These are phyloP conservation scores for Papilio demoleus DNA, from an alignment of 2,888 invertebrate genomes.

Conservation along the genomic window DNA sequence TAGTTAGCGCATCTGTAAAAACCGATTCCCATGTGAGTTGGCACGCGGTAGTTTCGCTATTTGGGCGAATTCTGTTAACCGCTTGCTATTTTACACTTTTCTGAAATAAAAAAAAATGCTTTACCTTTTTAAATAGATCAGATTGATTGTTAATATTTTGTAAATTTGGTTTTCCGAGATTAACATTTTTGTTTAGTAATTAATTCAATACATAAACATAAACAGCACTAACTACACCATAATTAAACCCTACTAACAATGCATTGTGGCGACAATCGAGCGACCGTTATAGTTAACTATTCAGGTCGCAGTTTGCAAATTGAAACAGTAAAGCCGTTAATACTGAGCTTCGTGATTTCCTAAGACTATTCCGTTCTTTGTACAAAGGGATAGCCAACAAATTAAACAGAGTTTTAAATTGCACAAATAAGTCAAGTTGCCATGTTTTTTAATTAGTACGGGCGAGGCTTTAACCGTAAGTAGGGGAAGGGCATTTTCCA, in stretches of 20 bases:
- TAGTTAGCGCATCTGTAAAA: too few relatives aligned
- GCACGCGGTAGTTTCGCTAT: too few relatives aligned
- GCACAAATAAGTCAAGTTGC: background rate
- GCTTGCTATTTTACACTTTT: too few relatives aligned
- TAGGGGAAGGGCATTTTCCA: background rate
- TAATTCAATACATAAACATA: background rate
- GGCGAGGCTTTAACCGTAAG: background rate
- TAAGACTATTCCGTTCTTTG: background rate
- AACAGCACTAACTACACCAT: background rate
- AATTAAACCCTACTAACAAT: background rate
- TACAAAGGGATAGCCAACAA: background rate
- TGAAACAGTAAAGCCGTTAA: conserved; percentile 14
- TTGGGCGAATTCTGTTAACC: too few relatives aligned
- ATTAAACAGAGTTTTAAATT: background rate
- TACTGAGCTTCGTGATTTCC: conserved; percentile 14
- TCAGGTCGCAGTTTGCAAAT: conserved; percentile 17
- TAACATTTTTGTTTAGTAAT: too few relatives aligned
- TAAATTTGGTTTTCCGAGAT: too few relatives aligned
- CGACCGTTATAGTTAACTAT: conserved; percentile 2
- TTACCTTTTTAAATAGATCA: too few relatives aligned
- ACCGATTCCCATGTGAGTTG: too few relatives aligned
- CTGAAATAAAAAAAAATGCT: too few relatives aligned
- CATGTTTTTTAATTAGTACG: background rate
- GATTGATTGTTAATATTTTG: too few relatives aligned
- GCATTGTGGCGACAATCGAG: background rate